Base-by-base conservation (phyloP, 2,113 vertebrate species). In the Limanda limanda region DNA sequence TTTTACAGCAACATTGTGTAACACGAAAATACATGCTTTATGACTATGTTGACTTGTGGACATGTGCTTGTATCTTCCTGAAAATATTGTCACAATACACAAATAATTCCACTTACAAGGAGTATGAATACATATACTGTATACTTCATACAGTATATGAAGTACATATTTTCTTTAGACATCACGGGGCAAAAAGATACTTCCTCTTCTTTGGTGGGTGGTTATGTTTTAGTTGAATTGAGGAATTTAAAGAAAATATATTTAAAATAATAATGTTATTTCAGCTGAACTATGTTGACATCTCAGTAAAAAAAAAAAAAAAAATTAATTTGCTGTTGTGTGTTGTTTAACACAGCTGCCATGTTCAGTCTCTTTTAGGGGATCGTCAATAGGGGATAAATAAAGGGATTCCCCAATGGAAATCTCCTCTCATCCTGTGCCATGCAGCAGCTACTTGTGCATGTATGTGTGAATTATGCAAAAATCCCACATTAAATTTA, bases 381-480 rank as follows among this genome's bases (percentile, higher is more conserved):
- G 79, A 71, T 86, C 71, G 79, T 83, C 73, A 52, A 71, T 63
- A 62, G 81, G 35, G 42, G 35, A 8, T 4, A 18, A 70, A 61
- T 74, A 47, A 71, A 83, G 68, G 72, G 80, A 73, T 73, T 83
- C 73, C 78, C 67, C 48, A n/a, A 13, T 83, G 76, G 66, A 79
- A 52, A 81, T 58, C 37, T 70, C 54, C 62, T 76, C 66, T 82
- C 42, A 83, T 85, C 57, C 63, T 61, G 47, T 74, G 79, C 66
- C 69, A 82, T 73, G 66, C 65, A 78, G 61, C 17, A 83, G 27
- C 47, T 18, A 51, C 80, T 45, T 79, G 23, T 51, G 8, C 58
- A n/a, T 24, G 25, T 45, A 7, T 60, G 70, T 74, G 60, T 70
- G 15, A 37, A 10, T 60, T 23, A 55, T 73, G 57, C 56, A 74